These are phyloP conservation scores for Lophotis ruficrista DNA, from an alignment of 2,113 vertebrate genomes.

Conservation along the genomic window DNA sequence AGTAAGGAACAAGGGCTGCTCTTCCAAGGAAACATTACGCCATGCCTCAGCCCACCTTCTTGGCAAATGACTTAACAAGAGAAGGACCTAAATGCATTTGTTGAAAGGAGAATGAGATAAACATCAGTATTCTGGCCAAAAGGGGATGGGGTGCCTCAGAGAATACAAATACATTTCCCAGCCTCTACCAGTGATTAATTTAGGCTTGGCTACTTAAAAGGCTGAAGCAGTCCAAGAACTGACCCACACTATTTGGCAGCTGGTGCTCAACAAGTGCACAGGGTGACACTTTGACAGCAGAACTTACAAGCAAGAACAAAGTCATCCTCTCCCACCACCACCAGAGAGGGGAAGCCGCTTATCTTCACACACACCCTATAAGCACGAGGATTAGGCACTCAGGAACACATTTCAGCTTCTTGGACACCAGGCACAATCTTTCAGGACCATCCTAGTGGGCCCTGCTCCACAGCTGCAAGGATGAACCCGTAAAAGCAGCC, in stretches of 20 bases:
- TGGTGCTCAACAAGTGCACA: neutral
- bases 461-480: neutral
- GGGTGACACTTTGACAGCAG: neutral
- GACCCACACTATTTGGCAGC: neutral
- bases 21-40: neutral
- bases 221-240: neutral
- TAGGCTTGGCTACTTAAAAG: neutral
- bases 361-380: neutral
- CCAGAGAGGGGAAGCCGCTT: neutral
- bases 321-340: neutral
- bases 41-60: constrained; percentile 7
- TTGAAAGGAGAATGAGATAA: neutral
- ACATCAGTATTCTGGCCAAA: neutral
- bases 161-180: neutral
- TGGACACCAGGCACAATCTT: neutral
- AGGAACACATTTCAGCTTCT: neutral
- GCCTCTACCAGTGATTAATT: neutral
- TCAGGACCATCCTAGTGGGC: neutral
- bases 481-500: neutral
- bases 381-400: neutral
- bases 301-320: neutral
- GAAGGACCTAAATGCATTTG: neutral
- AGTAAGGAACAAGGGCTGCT: neutral
- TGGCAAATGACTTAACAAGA: neutral
- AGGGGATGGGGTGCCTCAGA: neutral